A percentile compares a stretch with the other conserved stretches of the same genome.
Evolutionary conservation across 2,888 invertebrate genomes (phyloP).

Genomic region (Cheiracanthium punctorium): DNA sequence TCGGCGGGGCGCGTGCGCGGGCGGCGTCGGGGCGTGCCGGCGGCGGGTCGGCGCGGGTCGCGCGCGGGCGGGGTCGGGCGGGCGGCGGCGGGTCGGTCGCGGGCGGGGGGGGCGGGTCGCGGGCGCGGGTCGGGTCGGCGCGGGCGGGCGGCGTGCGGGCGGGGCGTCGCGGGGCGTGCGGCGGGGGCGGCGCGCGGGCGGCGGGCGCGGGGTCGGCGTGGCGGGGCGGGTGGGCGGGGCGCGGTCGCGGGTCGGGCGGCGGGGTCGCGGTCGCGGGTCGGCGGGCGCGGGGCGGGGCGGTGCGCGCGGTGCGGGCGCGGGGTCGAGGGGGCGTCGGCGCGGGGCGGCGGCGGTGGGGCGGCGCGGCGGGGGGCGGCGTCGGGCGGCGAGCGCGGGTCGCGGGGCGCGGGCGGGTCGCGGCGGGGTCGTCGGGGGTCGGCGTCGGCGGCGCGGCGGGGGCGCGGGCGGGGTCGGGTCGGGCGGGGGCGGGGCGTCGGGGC

Average conservation of each 20-base stretch:
- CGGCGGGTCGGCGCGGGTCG: not conserved
- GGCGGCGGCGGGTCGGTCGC: not conserved
- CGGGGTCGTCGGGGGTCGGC: not conserved
- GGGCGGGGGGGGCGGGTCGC: not conserved
- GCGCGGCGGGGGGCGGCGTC: not conserved
- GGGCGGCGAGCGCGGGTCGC: not conserved
- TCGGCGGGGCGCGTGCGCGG: not conserved
- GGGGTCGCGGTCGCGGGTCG: not conserved
- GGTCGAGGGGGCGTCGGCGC: not conserved
- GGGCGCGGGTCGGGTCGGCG: not conserved
- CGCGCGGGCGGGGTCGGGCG: not conserved
- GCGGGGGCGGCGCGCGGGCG: not conserved
- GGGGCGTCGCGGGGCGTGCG: not conserved
- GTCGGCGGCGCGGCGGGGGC: not conserved
- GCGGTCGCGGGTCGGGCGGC: not conserved
- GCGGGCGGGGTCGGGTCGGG: not conserved
- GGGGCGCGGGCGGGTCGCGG: not conserved
- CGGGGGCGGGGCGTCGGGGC: not conserved
- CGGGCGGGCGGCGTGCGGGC: no score
- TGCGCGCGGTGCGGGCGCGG: not conserved
- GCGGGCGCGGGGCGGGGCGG: not conserved
- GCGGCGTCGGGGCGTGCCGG: not conserved
- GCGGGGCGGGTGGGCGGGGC: not conserved
- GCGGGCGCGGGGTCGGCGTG: not conserved
- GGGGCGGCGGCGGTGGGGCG: not conserved